phyloP scores from a whole-genome alignment of 2,888 invertebrate species.

The Epsilonema sp. region DNA sequence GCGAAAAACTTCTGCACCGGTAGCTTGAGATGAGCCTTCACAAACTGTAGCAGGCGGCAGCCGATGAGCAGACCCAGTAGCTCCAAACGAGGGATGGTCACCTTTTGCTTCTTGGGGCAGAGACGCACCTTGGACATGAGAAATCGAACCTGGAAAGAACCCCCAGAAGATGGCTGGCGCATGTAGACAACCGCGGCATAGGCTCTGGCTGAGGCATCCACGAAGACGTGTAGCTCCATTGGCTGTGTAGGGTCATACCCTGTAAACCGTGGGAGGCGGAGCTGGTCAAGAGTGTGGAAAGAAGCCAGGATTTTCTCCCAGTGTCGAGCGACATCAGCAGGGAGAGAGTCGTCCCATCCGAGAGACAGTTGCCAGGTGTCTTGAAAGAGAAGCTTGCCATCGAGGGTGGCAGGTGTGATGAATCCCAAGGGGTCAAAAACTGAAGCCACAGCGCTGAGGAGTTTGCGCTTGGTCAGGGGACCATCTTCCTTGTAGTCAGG shows the following conservation, averaged over 20 bases:
- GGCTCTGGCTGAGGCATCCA: slow-evolving; percentile 14
- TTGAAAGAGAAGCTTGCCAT: slow-evolving; percentile 16
- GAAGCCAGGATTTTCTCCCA: slow-evolving; percentile 2
- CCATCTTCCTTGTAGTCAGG: not conserved
- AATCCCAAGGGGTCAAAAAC: slow-evolving; percentile 14
- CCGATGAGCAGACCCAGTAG: too few relatives aligned
- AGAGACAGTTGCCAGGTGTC: slow-evolving; percentile 13
- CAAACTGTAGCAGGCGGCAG: too few relatives aligned
- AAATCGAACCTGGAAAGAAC: too few relatives aligned
- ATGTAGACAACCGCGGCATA: slow-evolving; percentile 14
- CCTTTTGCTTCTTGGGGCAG: too few relatives aligned
- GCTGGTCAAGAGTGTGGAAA: not conserved
- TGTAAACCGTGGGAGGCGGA: not conserved
- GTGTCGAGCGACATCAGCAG: slow-evolving; percentile 2
- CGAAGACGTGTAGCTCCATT: slow-evolving; percentile 11
- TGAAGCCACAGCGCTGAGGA: slow-evolving; percentile 12
- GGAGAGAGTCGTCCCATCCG: slow-evolving; percentile 15
- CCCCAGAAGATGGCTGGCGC: too few relatives aligned
- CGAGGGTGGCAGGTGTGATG: slow-evolving; percentile 9
- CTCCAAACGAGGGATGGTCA: too few relatives aligned
- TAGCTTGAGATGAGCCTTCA: too few relatives aligned
- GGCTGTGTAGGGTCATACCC: too few relatives aligned
- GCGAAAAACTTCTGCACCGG: too few relatives aligned
- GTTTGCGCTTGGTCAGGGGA: slow-evolving; percentile 9
- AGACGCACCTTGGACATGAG: too few relatives aligned